These are phyloP conservation scores for Anastrepha ludens DNA, from an alignment of 1,140 invertebrate genomes.

Conservation along the genomic window DNA sequence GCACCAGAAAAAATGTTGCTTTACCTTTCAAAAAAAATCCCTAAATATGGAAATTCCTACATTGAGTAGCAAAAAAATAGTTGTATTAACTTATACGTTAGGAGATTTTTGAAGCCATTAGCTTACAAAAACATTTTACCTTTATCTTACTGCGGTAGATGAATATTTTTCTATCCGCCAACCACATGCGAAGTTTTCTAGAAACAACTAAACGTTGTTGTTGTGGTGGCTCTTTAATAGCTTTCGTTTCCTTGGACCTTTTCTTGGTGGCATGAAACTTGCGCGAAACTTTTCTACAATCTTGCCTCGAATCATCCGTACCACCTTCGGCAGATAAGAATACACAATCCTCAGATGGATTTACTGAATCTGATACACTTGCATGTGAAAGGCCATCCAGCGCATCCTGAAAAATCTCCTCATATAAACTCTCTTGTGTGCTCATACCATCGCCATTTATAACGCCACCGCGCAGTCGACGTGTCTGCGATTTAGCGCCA, in stretches of 20 bases:
- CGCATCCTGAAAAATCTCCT: not conserved
- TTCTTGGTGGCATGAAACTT: conserved; percentile 20
- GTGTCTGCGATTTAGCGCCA: not conserved
- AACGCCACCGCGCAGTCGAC: not conserved
- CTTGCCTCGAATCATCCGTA: conserved; percentile 12
- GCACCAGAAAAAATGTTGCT: no score
- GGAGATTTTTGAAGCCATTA: no score
- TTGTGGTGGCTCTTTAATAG: not conserved
- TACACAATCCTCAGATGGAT: not conserved
- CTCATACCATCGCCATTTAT: not conserved
- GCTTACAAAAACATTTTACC: not conserved
- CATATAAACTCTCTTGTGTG: not conserved
- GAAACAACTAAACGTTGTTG: conserved; percentile 57
- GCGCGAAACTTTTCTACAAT: not conserved
- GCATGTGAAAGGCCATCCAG: not conserved
- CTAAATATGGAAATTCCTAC: no score
- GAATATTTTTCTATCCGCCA: conserved; percentile 68
- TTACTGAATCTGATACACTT: not conserved
- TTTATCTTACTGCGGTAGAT: conserved; percentile 62
- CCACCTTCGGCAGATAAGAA: conserved; percentile 18
- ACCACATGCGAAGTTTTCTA: conserved; percentile 67
- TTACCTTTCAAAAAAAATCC: no score
- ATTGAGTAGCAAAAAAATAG: no score
- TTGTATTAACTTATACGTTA: no score
- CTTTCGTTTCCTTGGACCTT: not conserved